Percentiles rank a stretch among this genome's conserved stretches.
These are phyloP conservation scores for Coecobrya sp. DNA, from an alignment of 2,888 invertebrate species.

Conservation along the genomic window DNA sequence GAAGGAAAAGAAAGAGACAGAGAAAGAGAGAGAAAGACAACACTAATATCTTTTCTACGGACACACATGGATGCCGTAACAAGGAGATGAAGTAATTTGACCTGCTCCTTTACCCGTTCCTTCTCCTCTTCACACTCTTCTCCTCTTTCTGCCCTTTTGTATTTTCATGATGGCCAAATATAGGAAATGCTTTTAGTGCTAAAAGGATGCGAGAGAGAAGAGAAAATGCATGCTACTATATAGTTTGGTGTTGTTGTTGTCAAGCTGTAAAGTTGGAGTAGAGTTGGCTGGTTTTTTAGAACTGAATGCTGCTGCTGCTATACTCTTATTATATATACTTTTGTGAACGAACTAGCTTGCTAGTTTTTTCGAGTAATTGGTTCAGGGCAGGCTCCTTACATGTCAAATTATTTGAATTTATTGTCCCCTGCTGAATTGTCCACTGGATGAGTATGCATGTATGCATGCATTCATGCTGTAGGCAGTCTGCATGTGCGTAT, in stretches of 20 bases:
- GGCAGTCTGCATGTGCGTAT: background rate
- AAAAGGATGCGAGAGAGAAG: background rate
- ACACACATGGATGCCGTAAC: slow-evolving; percentile 40
- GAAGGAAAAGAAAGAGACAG: background rate
- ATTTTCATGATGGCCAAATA: background rate
- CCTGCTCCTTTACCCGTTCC: slow-evolving; percentile 49
- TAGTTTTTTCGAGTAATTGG: slow-evolving; percentile 75
- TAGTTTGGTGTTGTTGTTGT: slow-evolving; percentile 56
- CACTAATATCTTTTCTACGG: slow-evolving; percentile 38
- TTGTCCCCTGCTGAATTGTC: slow-evolving; percentile 79
- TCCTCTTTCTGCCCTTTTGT: background rate
- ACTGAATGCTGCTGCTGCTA: background rate
- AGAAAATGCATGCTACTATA: background rate
- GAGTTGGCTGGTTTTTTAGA: slow-evolving; percentile 32
- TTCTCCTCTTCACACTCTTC: slow-evolving; percentile 9
- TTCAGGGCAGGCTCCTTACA: slow-evolving; percentile 78
- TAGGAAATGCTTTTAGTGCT: slow-evolving; percentile 51
- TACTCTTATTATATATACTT: background rate
- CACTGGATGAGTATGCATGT: slow-evolving; percentile 41
- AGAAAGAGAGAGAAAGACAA: slow-evolving; percentile 18
- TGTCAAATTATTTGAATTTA: slow-evolving; percentile 81
- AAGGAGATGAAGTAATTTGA: slow-evolving; percentile 51
- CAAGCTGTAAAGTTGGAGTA: slow-evolving; percentile 58
- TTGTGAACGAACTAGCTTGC: slow-evolving; percentile 24
- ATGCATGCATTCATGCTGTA: background rate